Evolutionary conservation across 2,797 vertebrate species (phyloP).

Genomic region (Todus mexicanus): DNA sequence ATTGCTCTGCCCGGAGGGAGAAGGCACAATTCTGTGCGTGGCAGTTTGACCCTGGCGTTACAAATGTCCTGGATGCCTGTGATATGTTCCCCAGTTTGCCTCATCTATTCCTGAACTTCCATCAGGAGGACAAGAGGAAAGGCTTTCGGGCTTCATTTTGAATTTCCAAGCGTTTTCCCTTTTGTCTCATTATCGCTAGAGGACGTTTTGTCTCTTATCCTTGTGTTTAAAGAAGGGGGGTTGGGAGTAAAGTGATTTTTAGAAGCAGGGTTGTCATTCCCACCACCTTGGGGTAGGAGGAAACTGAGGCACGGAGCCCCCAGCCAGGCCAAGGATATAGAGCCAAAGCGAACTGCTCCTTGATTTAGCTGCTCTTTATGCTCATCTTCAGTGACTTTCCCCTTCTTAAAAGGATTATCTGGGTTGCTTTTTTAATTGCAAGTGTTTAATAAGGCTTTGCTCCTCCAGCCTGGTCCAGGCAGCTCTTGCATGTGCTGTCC

Average conservation of each 20-base stretch:
- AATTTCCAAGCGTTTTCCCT: not conserved
- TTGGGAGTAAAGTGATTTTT: not conserved
- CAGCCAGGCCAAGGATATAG: not conserved
- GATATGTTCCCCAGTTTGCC: not conserved
- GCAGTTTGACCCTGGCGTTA: constrained; percentile 20
- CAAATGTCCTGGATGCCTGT: not conserved
- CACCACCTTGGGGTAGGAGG: not conserved
- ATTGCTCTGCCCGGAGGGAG: not conserved
- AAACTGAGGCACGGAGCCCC: not conserved
- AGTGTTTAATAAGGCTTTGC: not conserved
- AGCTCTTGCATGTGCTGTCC: accelerated
- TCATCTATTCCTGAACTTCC: not conserved
- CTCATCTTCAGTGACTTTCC: not conserved
- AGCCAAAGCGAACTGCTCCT: not conserved
- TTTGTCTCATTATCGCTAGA: not conserved
- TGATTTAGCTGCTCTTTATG: not conserved
- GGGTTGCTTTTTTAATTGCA: not conserved
- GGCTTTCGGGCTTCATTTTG: not conserved
- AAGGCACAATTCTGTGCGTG: not conserved
- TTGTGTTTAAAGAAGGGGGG: not conserved
- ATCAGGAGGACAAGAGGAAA: not conserved
- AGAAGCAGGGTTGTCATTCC: not conserved
- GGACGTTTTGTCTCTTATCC: not conserved
- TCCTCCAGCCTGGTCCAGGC: not conserved
- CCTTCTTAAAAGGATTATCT: not conserved